Base-by-base conservation (phyloP, 2,797 vertebrate species). In the Chaunax sp. region DNA sequence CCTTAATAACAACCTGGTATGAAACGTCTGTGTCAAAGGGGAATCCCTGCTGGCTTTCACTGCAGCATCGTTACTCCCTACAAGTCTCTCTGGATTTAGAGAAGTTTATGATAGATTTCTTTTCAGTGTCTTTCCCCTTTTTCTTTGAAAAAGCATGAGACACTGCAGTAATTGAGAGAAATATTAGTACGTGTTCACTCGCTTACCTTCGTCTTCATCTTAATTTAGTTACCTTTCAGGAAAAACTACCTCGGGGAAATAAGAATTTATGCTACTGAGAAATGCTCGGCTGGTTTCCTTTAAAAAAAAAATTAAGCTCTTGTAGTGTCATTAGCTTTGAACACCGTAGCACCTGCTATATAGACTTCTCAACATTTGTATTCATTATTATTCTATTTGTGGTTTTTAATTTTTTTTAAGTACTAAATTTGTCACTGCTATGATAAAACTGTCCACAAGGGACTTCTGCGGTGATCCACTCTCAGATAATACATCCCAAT, bases 181-280 rank as follows among this genome's bases (percentile, higher is more conserved):
- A 78, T 78, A 78, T 82, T 54, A 84, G 52, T 35, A 68, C 47
- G 65, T 50, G 69, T 65, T 84, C 69, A 59, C 51, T 38, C 26
- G 28, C 62, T 69, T 80, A 57, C 61, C 59, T 80, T 68, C 18
- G 14, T 65, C 70, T 68, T 81, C 64, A 63, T 87, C 73, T 82
- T 82, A 77, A 86, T 85, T 81, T 81, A 75, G 77, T 85, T 78
- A 69, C 67, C 75, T 83, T 77, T 80, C 77, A 84, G 45, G 58
- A 64, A 61, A 61, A 54, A 56, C 46, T 50, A 64, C 79, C 67
- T 55, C 8, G 19, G 81, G 82, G 78, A 78, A 83, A 85, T 82
- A 76, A 74, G 82, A 76, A 81, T 75, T 20, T 65, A 84, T 65
- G 56, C 67, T 26, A 19, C 56, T 63, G 33, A 65, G 80, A 61